phyloP scores from a whole-genome alignment of 2,888 invertebrate genomes.

The Parochlus steinenii region DNA sequence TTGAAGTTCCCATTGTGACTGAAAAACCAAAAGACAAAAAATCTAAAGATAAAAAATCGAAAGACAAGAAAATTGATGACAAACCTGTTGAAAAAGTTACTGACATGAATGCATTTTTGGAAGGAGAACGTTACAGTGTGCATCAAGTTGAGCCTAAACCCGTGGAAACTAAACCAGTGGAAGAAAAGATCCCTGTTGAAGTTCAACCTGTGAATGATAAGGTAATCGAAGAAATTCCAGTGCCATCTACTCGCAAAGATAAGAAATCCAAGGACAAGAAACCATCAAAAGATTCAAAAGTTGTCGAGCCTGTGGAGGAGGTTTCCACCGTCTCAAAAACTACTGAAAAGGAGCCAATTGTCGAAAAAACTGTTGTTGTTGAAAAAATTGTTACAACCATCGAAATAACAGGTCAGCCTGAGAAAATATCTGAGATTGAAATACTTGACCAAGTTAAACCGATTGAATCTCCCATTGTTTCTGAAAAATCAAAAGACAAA shows the following conservation, averaged over 20 bases:
- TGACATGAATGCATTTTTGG: not conserved
- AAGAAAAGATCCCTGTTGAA: not conserved
- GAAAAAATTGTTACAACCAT: conserved; percentile 39
- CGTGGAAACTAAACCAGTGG: not conserved
- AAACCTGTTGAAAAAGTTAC: conserved; percentile 2
- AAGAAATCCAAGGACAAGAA: conserved; percentile 33
- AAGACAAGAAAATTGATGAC: conserved; percentile 21
- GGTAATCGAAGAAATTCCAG: not conserved
- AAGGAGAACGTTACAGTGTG: not conserved
- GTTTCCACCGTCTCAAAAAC: not conserved
- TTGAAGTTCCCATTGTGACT: not conserved
- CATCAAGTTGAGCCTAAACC: not conserved
- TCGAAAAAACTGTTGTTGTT: conserved; percentile 35
- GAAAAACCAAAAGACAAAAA: not conserved
- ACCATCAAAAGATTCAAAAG: conserved; percentile 33
- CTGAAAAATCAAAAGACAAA: not conserved
- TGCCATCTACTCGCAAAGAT: conserved; percentile 30
- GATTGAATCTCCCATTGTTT: not conserved
- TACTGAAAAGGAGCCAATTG: conserved; percentile 22
- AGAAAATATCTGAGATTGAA: conserved; percentile 42
- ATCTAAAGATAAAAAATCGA: conserved; percentile 31
- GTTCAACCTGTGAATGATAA: not conserved
- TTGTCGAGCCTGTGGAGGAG: conserved; percentile 21
- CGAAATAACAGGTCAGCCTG: conserved; percentile 29
- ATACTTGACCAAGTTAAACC: not conserved